A percentile compares a stretch with the other conserved stretches of the same genome.
phyloP scores from a whole-genome alignment of 2,888 invertebrate genomes.

The Heliconius aoede region DNA sequence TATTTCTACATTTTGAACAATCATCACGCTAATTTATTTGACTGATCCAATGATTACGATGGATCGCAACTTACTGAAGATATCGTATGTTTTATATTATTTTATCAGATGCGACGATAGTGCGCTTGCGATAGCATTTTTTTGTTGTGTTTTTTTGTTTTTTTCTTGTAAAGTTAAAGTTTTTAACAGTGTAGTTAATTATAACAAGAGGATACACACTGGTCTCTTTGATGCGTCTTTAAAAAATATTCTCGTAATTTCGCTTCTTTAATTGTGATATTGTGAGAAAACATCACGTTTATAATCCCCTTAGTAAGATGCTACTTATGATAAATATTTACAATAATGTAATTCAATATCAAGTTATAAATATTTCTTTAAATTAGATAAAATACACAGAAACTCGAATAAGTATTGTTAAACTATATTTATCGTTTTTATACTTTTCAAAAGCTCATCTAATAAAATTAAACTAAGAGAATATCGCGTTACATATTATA shows the following conservation, averaged over 20 bases:
- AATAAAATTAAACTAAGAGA: not conserved
- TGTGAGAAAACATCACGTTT: not conserved
- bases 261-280: too few species aligned
- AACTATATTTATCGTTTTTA: not conserved
- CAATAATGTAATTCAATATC: not conserved
- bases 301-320: not conserved
- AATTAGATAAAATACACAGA: too few species aligned
- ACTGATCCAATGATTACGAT: slow-evolving; percentile 5
- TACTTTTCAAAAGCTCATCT: not conserved
- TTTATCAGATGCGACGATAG: slow-evolving; percentile 9
- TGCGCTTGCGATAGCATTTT: not conserved
- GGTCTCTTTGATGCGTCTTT: too few species aligned
- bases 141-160: not conserved
- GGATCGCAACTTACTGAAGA: not conserved
- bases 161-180: not conserved
- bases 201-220: too few species aligned
- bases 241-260: too few species aligned
- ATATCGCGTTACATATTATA: not conserved
- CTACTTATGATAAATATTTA: not conserved
- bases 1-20: slow-evolving; percentile 19
- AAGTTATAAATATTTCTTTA: not conserved
- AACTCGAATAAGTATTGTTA: too few species aligned
- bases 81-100: slow-evolving; percentile 18
- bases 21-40: slow-evolving; percentile 5
- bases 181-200: not conserved